Evolutionary conservation across 2,888 invertebrate genomes (phyloP).

Genomic region (Rotaria sp.): DNA sequence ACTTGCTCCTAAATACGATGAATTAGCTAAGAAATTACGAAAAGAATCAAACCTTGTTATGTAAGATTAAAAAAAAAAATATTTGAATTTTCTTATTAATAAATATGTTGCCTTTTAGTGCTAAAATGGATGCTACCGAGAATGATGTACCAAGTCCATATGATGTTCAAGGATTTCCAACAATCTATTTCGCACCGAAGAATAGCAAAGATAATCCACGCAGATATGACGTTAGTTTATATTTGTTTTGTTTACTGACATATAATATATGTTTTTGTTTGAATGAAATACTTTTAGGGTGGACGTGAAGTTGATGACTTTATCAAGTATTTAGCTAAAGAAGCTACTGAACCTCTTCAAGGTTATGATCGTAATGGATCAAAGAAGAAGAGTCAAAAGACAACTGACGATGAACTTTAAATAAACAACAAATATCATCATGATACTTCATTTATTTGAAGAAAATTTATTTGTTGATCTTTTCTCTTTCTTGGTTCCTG

Average conservation of each 20-base stretch:
- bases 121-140: conserved; percentile 95
- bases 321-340: conserved; percentile 82
- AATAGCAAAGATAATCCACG: conserved; percentile 67
- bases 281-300: conserved; percentile 61
- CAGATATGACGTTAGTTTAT: conserved; percentile 60
- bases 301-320: conserved; percentile 88
- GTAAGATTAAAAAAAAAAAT: not conserved
- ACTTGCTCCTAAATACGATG: conserved; percentile 82
- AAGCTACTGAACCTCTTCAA: conserved; percentile 77
- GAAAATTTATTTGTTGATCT: not conserved
- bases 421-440: not conserved
- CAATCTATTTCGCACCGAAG: conserved; percentile 87
- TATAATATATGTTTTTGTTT: conserved; percentile 43
- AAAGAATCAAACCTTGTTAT: not conserved
- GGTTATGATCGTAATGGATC: conserved; percentile 78
- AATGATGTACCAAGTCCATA: conserved; percentile 87
- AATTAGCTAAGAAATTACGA: conserved; percentile 66
- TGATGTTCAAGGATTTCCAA: conserved; percentile 94
- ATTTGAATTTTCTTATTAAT: not conserved
- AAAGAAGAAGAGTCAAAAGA: conserved; percentile 57
- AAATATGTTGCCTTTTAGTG: conserved; percentile 72
- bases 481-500: not conserved
- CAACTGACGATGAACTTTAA: conserved; percentile 24
- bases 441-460: not conserved
- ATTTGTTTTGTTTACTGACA: conserved; percentile 14